phyloP scores from a whole-genome alignment of 1,140 invertebrate species.

The Marisa cornuarietis region DNA sequence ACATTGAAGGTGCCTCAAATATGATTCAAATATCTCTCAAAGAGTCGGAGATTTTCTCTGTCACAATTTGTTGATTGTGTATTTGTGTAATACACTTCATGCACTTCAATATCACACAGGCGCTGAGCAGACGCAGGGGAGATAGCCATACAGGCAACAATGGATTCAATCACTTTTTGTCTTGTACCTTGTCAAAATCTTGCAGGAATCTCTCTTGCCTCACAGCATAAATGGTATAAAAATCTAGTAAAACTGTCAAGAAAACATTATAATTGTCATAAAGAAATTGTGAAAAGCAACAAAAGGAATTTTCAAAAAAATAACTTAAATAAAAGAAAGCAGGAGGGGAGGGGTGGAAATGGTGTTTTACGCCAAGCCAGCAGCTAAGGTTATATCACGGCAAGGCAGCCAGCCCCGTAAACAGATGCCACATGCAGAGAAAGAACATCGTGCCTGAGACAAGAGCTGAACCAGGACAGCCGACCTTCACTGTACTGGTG shows the following conservation, averaged over 20 bases:
- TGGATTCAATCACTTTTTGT: conserved; percentile 9
- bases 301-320: no score
- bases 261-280: no score
- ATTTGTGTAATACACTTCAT: background rate
- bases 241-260: conserved; percentile 22
- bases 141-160: background rate
- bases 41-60: background rate
- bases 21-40: background rate
- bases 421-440: no score
- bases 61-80: background rate
- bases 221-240: conserved; percentile 47
- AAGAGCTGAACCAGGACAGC: no score
- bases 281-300: no score
- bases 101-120: background rate
- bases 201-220: conserved; percentile 47
- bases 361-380: no score
- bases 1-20: background rate
- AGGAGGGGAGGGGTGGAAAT: no score
- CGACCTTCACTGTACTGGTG: no score
- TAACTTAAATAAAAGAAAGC: no score
- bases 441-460: no score
- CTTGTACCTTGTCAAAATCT: conserved; percentile 36
- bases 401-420: no score
- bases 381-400: no score
- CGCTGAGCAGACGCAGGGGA: background rate